Conservation (phyloP, 2,113 vertebrate genomes). For the Pangasianodon hypophthalmus region DNA sequence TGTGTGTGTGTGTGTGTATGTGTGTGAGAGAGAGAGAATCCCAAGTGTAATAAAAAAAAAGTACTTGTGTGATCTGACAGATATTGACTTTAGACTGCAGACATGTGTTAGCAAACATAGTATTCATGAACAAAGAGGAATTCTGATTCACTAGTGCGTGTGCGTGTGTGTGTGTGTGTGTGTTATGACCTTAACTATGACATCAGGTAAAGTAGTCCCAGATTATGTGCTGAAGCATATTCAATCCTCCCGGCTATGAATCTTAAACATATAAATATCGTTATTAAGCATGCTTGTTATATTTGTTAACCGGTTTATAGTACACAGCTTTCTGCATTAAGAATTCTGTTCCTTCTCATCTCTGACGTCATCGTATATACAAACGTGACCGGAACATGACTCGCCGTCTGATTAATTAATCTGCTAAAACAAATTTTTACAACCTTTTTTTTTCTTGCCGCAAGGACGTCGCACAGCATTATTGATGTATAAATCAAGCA, state of each 20-base stretch:
- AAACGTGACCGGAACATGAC: conserved; percentile 59
- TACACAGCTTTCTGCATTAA: not conserved
- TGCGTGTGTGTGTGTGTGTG: not conserved
- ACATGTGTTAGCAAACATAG: conserved; percentile 55
- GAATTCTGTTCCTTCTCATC: not conserved
- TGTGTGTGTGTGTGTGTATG: conserved; percentile 38
- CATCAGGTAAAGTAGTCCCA: conserved; percentile 14
- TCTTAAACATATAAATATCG: not conserved
- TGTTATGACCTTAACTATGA: conserved; percentile 20
- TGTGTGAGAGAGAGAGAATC: conserved; percentile 30
- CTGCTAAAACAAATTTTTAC: conserved; percentile 76
- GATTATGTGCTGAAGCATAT: not conserved
- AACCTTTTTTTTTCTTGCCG: conserved; percentile 52
- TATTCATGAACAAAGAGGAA: conserved; percentile 39
- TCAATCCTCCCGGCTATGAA: not conserved
- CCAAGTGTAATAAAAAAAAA: conserved; percentile 54
- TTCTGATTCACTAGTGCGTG: not conserved
- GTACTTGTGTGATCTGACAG: conserved; percentile 49
- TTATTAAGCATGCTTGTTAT: not conserved
- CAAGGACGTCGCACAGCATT: conserved; percentile 63
- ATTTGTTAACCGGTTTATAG: not conserved
- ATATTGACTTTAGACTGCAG: conserved; percentile 52
- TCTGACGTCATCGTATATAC: conserved; percentile 48
- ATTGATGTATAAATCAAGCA: conserved; percentile 76
- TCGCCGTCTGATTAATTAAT: conserved; percentile 73